Base-by-base conservation (phyloP, 2,888 invertebrate species). In the Fabriciana adippe region DNA sequence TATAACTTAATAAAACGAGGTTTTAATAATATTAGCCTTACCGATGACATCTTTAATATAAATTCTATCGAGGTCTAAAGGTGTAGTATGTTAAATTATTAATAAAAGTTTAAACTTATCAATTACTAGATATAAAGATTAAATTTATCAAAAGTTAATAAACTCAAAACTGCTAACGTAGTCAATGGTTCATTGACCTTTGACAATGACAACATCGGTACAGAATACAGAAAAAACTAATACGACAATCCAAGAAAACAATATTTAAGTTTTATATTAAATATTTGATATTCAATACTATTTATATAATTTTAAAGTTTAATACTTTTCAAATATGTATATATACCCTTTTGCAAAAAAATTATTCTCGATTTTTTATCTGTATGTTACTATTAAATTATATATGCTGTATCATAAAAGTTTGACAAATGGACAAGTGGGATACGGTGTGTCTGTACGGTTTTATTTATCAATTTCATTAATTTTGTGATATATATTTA, bases 401-500 rank as follows among this genome's bases (percentile, higher is more conserved):
- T 8, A n/a, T 64, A 56, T 51, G 55, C 53, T 59, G 63, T 64
- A 51, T 26, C 63, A 56, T 50, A 35, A 64, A 57, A 68, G 55
- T 68, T 67, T 67, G 72, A 72, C 73, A 71, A 73, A 73, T 74
- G 69, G 61, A 59, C 70, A 72, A 75, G 69, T 73, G 74, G 73
- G 80, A 81, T 81, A 83, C 84, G 85, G 85, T 90, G 85, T 87
- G 85, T 81, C 82, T 79, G 78, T 80, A 45, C 81, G 74, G 74
- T 82, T 81, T 84, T 84, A 85, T 83, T 86, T 81, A 79, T 79
- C 82, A 84, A 80, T 83, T 83, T 83, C 80, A 48, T 56, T 83
- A 79, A 82, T 85, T 87, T 85, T 80, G 86, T 89, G 86, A 80
- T 79, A 76, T 84, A 83, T 80, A 85, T 82, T 82, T 79, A 80